phyloP scores from a whole-genome alignment of 1,140 invertebrate species.

The Archegozetes longisetosus region DNA sequence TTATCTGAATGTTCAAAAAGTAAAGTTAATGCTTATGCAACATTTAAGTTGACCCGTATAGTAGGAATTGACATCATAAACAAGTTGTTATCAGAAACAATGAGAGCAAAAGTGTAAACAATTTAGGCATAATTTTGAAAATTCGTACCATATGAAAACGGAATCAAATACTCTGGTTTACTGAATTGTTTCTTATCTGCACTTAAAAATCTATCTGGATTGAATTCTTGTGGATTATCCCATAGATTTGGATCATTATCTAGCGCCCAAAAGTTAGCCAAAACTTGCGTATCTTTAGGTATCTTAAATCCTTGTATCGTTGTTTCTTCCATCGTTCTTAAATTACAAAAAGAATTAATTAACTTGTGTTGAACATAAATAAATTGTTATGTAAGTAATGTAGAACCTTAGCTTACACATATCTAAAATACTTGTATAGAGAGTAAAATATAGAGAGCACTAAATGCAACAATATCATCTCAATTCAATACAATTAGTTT shows the following conservation, averaged over 20 bases:
- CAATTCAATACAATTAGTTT: too few relatives aligned
- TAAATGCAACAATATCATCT: too few relatives aligned
- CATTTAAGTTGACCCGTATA: too few relatives aligned
- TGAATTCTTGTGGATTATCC: constrained; percentile 17
- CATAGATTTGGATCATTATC: constrained; percentile 19
- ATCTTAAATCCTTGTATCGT: constrained; percentile 24
- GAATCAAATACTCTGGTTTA: constrained; percentile 19
- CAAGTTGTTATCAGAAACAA: background rate
- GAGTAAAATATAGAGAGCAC: too few relatives aligned
- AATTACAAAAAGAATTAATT: too few relatives aligned
- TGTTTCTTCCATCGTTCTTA: constrained; percentile 27
- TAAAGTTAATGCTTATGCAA: too few relatives aligned
- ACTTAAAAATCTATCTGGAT: constrained; percentile 17
- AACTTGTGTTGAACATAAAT: too few relatives aligned
- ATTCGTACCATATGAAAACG: constrained; percentile 18
- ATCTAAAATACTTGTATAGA: too few relatives aligned
- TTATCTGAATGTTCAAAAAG: too few relatives aligned
- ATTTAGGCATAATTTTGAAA: background rate
- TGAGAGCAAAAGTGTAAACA: background rate
- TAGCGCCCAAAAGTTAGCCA: constrained; percentile 46
- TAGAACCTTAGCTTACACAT: too few relatives aligned
- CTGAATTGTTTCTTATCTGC: constrained; percentile 11
- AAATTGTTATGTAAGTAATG: too few relatives aligned
- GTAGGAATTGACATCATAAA: too few relatives aligned
- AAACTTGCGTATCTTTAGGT: constrained; percentile 59